Conservation (phyloP, 2,797 vertebrate species). For the Chrosomus eos region DNA sequence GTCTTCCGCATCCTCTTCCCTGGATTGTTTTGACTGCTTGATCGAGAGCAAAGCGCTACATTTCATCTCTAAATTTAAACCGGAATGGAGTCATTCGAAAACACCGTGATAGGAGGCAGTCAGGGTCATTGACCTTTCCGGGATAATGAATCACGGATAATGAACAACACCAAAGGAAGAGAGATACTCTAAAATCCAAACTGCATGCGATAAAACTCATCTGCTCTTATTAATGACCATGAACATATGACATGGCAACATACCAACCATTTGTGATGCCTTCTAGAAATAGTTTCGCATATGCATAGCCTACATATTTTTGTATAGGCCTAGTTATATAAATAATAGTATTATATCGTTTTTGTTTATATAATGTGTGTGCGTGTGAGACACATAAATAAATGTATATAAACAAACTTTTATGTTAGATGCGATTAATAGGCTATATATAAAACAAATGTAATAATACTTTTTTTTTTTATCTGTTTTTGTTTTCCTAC, state of each 20-base stretch:
- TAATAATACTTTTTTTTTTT: neutral
- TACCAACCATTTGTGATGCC: neutral
- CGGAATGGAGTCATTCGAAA: conserved; percentile 85
- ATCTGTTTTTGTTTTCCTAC: neutral
- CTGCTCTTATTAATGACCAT: conserved; percentile 8
- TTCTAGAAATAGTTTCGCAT: neutral
- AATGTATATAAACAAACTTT: no score
- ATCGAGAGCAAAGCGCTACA: conserved; percentile 75
- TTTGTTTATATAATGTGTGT: no score
- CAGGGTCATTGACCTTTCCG: conserved; percentile 79
- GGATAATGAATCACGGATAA: conserved; percentile 70
- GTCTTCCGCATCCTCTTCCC: conserved; percentile 81
- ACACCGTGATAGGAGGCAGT: conserved; percentile 76
- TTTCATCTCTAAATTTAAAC: conserved; percentile 83
- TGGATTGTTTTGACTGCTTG: conserved; percentile 84
- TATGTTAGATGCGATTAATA: no score
- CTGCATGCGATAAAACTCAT: conserved; percentile 6
- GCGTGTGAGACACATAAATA: accelerated
- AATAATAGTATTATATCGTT: no score
- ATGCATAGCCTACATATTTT: neutral
- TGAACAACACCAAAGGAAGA: conserved; percentile 69
- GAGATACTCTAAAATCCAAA: neutral
- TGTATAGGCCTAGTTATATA: no score
- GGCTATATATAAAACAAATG: neutral
- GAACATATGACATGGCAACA: neutral